Base-by-base conservation (phyloP, 1,140 invertebrate genomes). In the Lepidurus couesii region DNA sequence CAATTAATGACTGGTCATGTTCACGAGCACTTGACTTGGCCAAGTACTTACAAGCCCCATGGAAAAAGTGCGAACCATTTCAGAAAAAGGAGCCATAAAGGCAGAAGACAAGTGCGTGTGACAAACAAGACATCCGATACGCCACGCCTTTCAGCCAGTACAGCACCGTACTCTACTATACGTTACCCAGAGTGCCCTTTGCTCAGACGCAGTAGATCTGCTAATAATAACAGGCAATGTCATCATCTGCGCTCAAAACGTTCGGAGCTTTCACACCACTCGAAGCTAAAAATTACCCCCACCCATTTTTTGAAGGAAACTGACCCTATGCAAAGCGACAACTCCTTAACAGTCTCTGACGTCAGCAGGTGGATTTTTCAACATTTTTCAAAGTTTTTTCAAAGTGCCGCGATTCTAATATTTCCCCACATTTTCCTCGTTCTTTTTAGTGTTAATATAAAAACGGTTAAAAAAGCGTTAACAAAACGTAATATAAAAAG, bases 21-120 rank as follows among this genome's bases (percentile, higher is more conserved):
- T 65, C 53, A 65, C 53, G 53, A n/a, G 53, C 21, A 65, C 53
- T 65, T 65, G 53, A 65, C 53, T 65, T 21, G 34, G 34, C 53
- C 13, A 65, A 65, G 53, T 65, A 65, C 53, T n/a, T n/a, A 21
- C 7, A 7, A 16, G 53, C 16, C 1, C 16, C 10, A 47, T 47
- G 16, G 21, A 65, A 65, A 65, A 65, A 21, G 53, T 65, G 21
- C 4, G 13, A 9, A 65, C 13, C n/a, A 16, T 65, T 65, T 65
- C 9, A 7, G 21, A 1, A 65, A 21, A 65, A 65, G 16, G 53
- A 13, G 8, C 16, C 16, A 16, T 7, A 21, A 65, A 65, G 34
- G 34, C 2, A 34, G 3, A 34, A 34, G 34, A 34, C 34, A 65
- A 65, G 53, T 21, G 53, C 21, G 53, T 65, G 13, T 7, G 13